Base-by-base conservation (phyloP, 2,888 invertebrate genomes). In the Isotomurus palustris region DNA sequence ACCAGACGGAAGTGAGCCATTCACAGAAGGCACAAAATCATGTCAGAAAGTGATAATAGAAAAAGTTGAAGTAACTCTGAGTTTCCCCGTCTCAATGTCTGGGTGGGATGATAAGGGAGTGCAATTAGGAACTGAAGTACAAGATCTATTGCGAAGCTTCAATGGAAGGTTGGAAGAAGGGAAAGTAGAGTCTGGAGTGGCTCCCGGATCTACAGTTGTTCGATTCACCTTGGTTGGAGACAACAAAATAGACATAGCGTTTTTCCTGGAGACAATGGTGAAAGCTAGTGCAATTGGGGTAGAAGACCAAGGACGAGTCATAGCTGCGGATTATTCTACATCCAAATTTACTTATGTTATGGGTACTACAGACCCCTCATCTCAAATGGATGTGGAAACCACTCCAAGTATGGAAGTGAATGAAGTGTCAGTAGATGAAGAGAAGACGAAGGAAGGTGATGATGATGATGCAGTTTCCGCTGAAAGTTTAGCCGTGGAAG, bases 221-320 rank as follows among this genome's bases (percentile, higher is more conserved):
- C 38, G 59, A 1, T 86, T 86, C 54, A 79, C 84, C 44, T 76
- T 91, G 3, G 78, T 83, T 56, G 88, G 88, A 3, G 80, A 82
- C 1, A 82, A 83, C 65, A 88, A 89, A 71, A 84, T 87, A 1
- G 89, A 90, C 73, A 80, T 87, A 36, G 86, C 88, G 0, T 89
- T 86, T 72, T 82, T 85, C 71, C 79, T 91, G 43, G 89, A 90
- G 74, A 84, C 87, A 75, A 47, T 65, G 52, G 64, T 67, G 2
- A 64, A 57, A 43, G 43, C 38, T 25, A 57, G 58, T 49, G 36
- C 56, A 5, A 65, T 69, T 36, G 69, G 69, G 28, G 54, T 69
- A 10, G 58, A 59, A 14, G 60, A 61, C 25, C 53, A 62, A n/a
- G 58, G 58, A 3, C 47, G 58, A 10, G 61, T 67, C 32, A 38